A percentile compares a stretch with the other conserved stretches of the same genome.
Evolutionary conservation across 2,888 invertebrate genomes (phyloP).

Genomic region (Macrosoma leucophasiata): DNA sequence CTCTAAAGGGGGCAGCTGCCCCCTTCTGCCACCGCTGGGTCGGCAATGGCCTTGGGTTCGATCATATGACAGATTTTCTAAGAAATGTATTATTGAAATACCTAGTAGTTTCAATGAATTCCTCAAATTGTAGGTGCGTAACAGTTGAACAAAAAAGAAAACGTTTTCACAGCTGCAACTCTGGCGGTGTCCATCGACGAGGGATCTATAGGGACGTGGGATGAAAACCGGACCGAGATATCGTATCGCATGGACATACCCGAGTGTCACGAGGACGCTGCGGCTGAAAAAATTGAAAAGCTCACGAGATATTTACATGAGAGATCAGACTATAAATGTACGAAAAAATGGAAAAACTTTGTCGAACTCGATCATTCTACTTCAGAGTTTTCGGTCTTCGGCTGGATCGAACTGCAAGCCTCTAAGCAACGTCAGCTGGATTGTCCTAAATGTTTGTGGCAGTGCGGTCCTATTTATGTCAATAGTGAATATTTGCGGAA

Average conservation of each 20-base stretch:
- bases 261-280: conserved; percentile 40
- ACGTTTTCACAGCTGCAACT: conserved; percentile 52
- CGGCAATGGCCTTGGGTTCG: no score
- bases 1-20: no score
- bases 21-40: no score
- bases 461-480: conserved; percentile 59
- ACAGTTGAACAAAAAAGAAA: conserved; percentile 43
- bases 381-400: conserved; percentile 28
- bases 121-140: conserved; percentile 62
- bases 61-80: no score
- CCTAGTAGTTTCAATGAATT: conserved; percentile 4
- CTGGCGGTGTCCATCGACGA: conserved; percentile 37
- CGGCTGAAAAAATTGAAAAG: conserved; percentile 70
- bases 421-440: conserved; percentile 28
- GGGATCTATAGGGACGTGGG: conserved; percentile 38
- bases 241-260: conserved; percentile 38
- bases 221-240: conserved; percentile 47
- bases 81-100: no score
- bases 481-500: conserved; percentile 46
- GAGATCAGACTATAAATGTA: conserved; percentile 30
- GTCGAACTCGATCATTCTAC: conserved; percentile 34
- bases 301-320: conserved; percentile 61
- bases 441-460: conserved; percentile 69
- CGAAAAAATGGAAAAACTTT: conserved; percentile 60
- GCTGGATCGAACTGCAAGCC: conserved; percentile 46